Evolutionary conservation across 2,797 vertebrate species (phyloP), one percentile per base, ranked within the genome.

Genomic region (Labroides dimidiatus): DNA sequence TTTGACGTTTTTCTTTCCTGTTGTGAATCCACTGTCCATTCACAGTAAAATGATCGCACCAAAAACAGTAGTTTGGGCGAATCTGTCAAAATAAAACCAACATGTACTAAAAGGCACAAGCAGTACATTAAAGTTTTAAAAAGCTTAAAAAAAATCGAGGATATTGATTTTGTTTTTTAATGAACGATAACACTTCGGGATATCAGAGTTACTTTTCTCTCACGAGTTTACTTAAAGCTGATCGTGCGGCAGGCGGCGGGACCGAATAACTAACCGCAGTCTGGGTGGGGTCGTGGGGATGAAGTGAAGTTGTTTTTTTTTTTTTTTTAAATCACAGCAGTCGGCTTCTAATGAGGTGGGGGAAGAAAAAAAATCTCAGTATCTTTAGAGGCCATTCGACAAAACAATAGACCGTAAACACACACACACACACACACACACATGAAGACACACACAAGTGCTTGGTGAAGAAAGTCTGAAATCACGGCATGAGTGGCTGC

Each of bases 401-500:
- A 63, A 89, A 93, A 94, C 93, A 95, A 94, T 94, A 87, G 91
- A 61, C 89, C 56, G 84, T 90, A 86, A 90, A 86, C 30, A 33
- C 30, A 33, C 30, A 33, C 30, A 51, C 24, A 30, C 49, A 41
- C 43, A 55, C 43, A 48, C 47, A 61, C 50, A 55, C 45, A 55
- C 58, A 72, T 63, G 21, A n/a, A 44, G 42, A 58, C 66, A 65
- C 64, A 70, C 56, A 61, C 63, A 73, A 69, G 73, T 76, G 67
- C 53, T 66, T 49, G 75, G 62, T 66, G 84, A 90, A 91, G 88
- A 90, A 93, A 89, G 84, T 87, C 90, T 86, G 86, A 93, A 95
- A 95, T 95, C 94, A 91, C 90, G 66, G 92, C 89, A 88, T 93
- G 94, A 93, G 91, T 95, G 94, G 90, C 81, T 83, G 79, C 84